Percentiles rank a stretch among this genome's conserved stretches.
phyloP scores from a whole-genome alignment of 2,113 vertebrate genomes.

The Symphodus melops region DNA sequence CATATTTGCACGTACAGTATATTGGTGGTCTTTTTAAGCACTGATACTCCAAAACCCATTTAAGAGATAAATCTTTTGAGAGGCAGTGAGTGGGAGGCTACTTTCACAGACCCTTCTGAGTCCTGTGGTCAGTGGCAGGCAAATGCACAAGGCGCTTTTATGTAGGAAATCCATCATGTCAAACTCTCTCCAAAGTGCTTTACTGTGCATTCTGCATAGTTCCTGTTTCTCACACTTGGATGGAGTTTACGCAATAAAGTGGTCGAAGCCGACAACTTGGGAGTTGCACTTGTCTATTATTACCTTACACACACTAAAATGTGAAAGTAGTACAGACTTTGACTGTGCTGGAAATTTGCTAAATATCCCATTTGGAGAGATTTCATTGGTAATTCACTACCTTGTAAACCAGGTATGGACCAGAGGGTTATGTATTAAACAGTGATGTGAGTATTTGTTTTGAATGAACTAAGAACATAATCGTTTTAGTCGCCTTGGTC shows the following conservation, averaged over 20 bases:
- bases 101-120: conserved; percentile 74
- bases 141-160: conserved; percentile 60
- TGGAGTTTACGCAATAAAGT: conserved; percentile 31
- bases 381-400: background rate
- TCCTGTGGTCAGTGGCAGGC: conserved; percentile 67
- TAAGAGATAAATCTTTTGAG: conserved; percentile 57
- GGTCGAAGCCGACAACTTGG: conserved; percentile 28
- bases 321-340: conserved; percentile 30
- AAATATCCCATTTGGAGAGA: background rate
- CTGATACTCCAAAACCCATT: conserved; percentile 43
- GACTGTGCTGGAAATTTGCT: conserved; percentile 29
- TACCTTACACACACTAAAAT: conserved; percentile 51
- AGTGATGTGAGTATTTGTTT: background rate
- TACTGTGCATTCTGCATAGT: conserved; percentile 44
- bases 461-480: conserved; percentile 2
- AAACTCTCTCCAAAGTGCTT: conserved; percentile 37
- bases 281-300: conserved; percentile 47
- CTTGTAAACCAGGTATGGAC: background rate
- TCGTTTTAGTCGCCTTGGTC: conserved; percentile 26
- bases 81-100: conserved; percentile 68
- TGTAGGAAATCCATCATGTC: conserved; percentile 46
- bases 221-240: conserved; percentile 49
- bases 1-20: conserved; percentile 29
- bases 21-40: conserved; percentile 24
- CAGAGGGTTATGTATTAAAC: background rate